Evolutionary conservation across 2,888 invertebrate genomes (phyloP), one percentile per base, ranked within the genome.

Genomic region (Listrodromus nycthemerus): DNA sequence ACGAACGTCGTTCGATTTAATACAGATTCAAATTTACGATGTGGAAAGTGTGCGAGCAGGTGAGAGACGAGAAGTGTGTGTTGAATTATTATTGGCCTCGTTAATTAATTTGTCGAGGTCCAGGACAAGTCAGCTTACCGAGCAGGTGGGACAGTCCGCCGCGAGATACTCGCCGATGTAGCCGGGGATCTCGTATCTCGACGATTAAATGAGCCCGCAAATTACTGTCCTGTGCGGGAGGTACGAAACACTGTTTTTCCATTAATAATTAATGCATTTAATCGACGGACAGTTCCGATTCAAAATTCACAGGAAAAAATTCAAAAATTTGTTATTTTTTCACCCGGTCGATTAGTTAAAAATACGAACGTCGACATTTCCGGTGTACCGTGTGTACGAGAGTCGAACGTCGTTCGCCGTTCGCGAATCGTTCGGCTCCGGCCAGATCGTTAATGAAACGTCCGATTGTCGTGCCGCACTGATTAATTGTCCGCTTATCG

Each of bases 401-500:
- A 79, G 41, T 77, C 33, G 67, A 63, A 63, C 48, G 65, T 52
- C 55, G 48, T 76, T 82, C 85, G 84, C 82, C 76, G 84, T 85
- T 83, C 83, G 86, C 86, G 87, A 88, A 88, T 87, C 86, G 86
- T 85, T 84, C 76, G 80, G 83, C 78, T 83, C 85, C 83, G 86
- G 78, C 55, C 79, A 84, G 88, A 87, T 88, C 87, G 89, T 90
- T 91, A 91, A 91, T 90, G 90, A 91, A 91, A 91, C 90, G 89
- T 90, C 90, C 88, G 87, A 90, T 91, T 90, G 91, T 91, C 90
- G 87, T 88, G 88, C 58, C 75, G 86, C 85, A 86, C 89, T 91
- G 91, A 92, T 92, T 91, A 92, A 92, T 92, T 89, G 91, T 86
- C 81, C 83, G 80, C 88, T 90, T 92, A 92, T 92, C 92, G 87